Evolutionary conservation across 1,140 invertebrate species (phyloP).

Genomic region (Caenorhabditis inopinata): DNA sequence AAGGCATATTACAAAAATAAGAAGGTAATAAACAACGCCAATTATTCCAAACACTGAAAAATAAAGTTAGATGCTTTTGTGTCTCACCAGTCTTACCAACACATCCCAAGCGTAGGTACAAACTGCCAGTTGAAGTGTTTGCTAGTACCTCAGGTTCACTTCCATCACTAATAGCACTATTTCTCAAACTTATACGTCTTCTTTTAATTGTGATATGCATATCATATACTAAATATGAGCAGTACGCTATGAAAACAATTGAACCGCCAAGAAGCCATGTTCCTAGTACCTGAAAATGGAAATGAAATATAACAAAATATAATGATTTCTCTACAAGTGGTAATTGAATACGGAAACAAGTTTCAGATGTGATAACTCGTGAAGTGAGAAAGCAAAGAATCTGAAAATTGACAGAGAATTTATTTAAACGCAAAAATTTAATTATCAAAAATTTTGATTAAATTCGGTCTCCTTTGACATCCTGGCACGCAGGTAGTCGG

Average conservation of each 20-base stretch:
- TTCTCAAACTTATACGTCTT: not conserved
- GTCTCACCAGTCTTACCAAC: conserved; percentile 12
- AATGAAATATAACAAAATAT: not conserved
- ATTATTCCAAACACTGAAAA: conserved; percentile 45
- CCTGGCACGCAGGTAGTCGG: no score
- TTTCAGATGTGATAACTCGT: no score
- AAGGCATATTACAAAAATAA: conserved; percentile 35
- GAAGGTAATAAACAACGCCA: conserved; percentile 41
- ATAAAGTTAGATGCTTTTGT: not conserved
- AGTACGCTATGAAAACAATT: conserved; percentile 37
- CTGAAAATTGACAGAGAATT: no score
- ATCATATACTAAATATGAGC: conserved; percentile 18
- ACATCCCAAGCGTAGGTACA: conserved; percentile 42
- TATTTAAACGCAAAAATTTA: no score
- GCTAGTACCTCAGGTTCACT: conserved; percentile 33
- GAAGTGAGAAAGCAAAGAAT: no score
- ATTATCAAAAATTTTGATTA: no score
- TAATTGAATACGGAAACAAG: no score
- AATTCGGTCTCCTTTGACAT: no score
- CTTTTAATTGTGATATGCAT: conserved; percentile 28
- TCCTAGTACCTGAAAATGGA: conserved; percentile 28
- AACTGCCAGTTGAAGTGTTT: conserved; percentile 43
- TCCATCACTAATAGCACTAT: not conserved
- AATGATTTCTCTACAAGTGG: no score
- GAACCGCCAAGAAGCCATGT: conserved; percentile 41